phyloP scores from a whole-genome alignment of 1,140 invertebrate genomes.

The Gonatopus flavifemur region DNA sequence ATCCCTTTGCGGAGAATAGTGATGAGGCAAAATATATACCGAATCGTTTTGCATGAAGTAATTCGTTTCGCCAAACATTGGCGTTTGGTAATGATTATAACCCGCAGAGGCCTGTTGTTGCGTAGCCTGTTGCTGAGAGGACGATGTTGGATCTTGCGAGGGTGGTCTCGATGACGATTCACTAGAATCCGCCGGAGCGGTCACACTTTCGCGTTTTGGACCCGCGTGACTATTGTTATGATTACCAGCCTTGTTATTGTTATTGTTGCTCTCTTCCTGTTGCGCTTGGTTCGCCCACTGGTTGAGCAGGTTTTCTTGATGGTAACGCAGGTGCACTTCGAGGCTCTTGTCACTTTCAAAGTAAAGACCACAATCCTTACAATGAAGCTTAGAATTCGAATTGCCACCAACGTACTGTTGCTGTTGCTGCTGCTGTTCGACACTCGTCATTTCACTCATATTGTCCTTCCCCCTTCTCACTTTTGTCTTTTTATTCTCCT shows the following conservation, averaged over 20 bases:
- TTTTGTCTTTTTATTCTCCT: conserved; percentile 2
- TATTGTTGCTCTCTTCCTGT: conserved; percentile 69
- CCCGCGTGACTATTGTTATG: conserved; percentile 52
- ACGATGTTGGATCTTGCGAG: conserved; percentile 28
- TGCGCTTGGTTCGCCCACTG: conserved; percentile 71
- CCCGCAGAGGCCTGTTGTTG: conserved; percentile 22
- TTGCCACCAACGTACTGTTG: conserved; percentile 40
- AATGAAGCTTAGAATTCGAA: conserved; percentile 61
- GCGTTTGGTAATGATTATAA: conserved; percentile 31
- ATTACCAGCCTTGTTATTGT: conserved; percentile 61
- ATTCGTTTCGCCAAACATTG: conserved; percentile 36
- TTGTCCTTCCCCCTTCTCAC: conserved; percentile 24
- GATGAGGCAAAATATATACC: conserved; percentile 35
- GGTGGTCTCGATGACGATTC: conserved; percentile 53
- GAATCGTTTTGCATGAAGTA: conserved; percentile 47
- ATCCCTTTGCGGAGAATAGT: conserved; percentile 40
- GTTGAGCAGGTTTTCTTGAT: conserved; percentile 73
- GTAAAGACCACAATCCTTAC: conserved; percentile 72
- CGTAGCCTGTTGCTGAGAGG: conserved; percentile 26
- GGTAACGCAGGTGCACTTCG: conserved; percentile 77
- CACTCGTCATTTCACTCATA: conserved; percentile 54
- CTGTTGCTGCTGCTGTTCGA: conserved; percentile 32
- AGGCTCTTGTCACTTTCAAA: conserved; percentile 74
- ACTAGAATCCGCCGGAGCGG: conserved; percentile 64
- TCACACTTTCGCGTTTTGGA: conserved; percentile 53